phyloP scores from a whole-genome alignment of 1,140 invertebrate genomes.

The Cotesia chilonis region DNA sequence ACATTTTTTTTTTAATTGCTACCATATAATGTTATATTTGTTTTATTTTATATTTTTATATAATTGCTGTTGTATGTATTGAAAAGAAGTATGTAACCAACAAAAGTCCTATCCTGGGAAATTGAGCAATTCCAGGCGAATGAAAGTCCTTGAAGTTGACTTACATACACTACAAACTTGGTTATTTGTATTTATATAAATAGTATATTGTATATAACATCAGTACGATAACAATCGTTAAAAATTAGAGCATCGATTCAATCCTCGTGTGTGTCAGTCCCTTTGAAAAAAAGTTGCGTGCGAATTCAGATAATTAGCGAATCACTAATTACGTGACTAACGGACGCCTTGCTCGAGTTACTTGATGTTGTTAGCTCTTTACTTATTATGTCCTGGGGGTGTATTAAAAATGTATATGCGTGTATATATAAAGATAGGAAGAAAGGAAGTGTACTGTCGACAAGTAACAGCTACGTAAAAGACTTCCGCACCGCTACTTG shows the following conservation, averaged over 20 bases:
- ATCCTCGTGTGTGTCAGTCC: neutral
- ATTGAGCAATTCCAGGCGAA: too few species aligned
- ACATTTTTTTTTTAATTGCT: neutral
- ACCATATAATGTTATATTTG: too few species aligned
- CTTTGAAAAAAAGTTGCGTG: conserved; percentile 6
- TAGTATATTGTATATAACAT: neutral
- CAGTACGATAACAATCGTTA: neutral
- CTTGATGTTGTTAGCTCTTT: conserved; percentile 10
- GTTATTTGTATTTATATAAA: too few species aligned
- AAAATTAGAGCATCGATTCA: conserved; percentile 9
- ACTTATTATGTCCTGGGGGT: conserved; percentile 6
- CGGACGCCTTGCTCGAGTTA: conserved; percentile 24
- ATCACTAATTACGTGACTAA: conserved; percentile 28
- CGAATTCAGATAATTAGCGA: conserved; percentile 35
- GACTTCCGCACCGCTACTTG: neutral
- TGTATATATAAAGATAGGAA: neutral
- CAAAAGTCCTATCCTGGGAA: too few species aligned
- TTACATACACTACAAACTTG: too few species aligned
- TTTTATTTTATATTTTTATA: too few species aligned
- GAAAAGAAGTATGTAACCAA: too few species aligned
- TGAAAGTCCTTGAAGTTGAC: too few species aligned
- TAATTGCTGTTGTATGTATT: too few species aligned
- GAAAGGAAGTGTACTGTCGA: conserved; percentile 15
- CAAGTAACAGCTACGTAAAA: neutral
- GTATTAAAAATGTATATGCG: neutral